Conservation (phyloP, 2,797 vertebrate species). For the Ctenopoma multispine region DNA sequence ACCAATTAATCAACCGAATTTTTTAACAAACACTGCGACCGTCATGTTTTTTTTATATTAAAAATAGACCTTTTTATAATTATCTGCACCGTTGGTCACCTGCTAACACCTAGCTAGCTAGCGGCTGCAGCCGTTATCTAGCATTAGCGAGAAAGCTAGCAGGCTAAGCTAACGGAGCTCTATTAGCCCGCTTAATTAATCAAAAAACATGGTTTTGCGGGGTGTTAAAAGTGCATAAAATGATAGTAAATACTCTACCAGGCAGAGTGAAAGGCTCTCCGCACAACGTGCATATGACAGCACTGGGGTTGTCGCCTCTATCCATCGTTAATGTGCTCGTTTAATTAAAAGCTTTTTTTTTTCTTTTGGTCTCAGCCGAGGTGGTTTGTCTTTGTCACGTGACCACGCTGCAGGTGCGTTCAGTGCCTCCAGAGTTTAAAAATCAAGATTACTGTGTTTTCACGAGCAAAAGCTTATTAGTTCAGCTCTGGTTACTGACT, state of each 20-base stretch:
- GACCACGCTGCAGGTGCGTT: slow-evolving; percentile 17
- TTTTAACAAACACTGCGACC: no score
- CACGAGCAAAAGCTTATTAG: no score
- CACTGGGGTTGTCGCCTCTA: background rate
- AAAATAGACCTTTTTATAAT: no score
- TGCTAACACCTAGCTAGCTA: background rate
- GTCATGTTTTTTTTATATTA: no score
- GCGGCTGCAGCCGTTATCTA: background rate
- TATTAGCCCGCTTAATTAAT: accelerated
- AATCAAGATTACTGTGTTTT: no score
- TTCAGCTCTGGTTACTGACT: no score
- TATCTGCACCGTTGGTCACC: no score
- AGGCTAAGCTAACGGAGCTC: background rate
- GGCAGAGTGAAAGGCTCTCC: slow-evolving; percentile 68
- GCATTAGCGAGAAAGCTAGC: background rate
- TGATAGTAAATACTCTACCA: slow-evolving; percentile 56
- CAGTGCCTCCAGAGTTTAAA: accelerated
- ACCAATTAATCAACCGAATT: no score
- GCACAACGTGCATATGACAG: slow-evolving; percentile 61
- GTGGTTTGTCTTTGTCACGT: slow-evolving; percentile 20
- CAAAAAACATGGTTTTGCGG: background rate
- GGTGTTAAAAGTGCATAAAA: background rate
- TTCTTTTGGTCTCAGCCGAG: accelerated
- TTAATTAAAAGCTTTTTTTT: accelerated
- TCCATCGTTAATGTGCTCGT: slow-evolving; percentile 33